Evolutionary conservation across 1,140 invertebrate genomes (phyloP).

Genomic region (Diabrotica undecimpunctata): DNA sequence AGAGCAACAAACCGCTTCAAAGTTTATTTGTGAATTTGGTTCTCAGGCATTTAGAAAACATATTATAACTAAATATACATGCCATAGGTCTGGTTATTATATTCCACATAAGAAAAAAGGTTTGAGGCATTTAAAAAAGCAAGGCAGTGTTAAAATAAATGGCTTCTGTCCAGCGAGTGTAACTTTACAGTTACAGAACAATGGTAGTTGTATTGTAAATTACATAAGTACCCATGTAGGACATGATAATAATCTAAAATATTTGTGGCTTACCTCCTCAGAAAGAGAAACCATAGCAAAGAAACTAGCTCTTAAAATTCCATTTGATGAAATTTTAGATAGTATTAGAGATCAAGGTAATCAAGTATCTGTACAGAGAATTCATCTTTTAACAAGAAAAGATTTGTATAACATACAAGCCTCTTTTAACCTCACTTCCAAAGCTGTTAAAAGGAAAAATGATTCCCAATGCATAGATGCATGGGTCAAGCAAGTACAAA

Average conservation of each 20-base stretch:
- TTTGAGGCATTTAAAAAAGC: conserved; percentile 19
- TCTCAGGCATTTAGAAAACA: background rate
- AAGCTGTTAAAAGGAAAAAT: conserved; percentile 18
- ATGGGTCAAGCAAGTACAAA: conserved; percentile 17
- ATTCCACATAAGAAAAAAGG: conserved; percentile 19
- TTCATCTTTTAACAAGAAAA: conserved; percentile 25
- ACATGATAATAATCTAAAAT: conserved; percentile 24
- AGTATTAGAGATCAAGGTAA: conserved; percentile 16
- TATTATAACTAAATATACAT: conserved; percentile 15
- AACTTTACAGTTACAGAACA: background rate
- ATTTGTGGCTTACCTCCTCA: conserved; percentile 19
- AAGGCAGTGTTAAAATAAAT: conserved; percentile 24
- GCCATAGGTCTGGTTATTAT: conserved; percentile 24
- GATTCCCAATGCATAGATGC: conserved; percentile 11
- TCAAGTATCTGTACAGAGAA: conserved; percentile 12
- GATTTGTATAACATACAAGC: conserved; percentile 20
- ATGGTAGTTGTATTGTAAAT: conserved; percentile 13
- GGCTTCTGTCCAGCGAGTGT: conserved; percentile 24
- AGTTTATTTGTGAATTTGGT: conserved; percentile 6
- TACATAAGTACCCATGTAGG: conserved; percentile 26
- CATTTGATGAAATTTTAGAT: conserved; percentile 28
- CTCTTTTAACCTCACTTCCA: conserved; percentile 13
- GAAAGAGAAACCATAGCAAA: conserved; percentile 22
- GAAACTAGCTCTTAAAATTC: conserved; percentile 27
- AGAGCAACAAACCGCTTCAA: conserved; percentile 5